Conservation (phyloP, 2,888 invertebrate genomes). For the Calameuta filiformis region DNA sequence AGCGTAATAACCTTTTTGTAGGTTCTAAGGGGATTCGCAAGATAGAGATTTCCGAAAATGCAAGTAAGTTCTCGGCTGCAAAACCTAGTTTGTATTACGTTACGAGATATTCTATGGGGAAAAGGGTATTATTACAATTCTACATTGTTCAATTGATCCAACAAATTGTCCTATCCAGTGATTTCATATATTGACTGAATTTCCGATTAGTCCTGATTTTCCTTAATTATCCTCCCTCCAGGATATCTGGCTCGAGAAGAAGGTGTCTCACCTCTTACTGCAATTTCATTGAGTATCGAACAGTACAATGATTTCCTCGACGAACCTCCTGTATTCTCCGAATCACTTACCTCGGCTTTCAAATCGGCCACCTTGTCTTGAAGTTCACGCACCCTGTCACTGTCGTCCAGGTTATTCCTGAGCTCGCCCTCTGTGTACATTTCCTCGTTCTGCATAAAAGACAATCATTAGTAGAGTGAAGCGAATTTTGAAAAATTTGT, state of each 20-base stretch:
- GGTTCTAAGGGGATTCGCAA: background rate
- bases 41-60: background rate
- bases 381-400: slow-evolving; percentile 87
- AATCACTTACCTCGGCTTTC: slow-evolving; percentile 85
- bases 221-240: background rate
- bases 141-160: background rate
- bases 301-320: slow-evolving; percentile 7
- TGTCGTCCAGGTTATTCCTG: slow-evolving; percentile 85
- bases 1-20: background rate
- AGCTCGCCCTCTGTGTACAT: slow-evolving; percentile 93
- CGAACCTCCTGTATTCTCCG: background rate
- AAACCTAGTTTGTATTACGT: background rate
- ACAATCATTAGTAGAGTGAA: background rate
- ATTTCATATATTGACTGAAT: background rate
- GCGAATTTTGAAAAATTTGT: background rate
- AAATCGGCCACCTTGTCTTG: slow-evolving; percentile 94
- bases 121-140: background rate
- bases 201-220: background rate
- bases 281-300: slow-evolving; percentile 28
- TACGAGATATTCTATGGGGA: background rate
- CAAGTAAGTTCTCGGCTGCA: background rate
- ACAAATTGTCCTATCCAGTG: background rate
- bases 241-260: background rate
- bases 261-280: slow-evolving; percentile 45
- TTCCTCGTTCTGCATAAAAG: slow-evolving; percentile 84